phyloP scores from a whole-genome alignment of 2,797 vertebrate species.

The Scyliorhinus canicula region DNA sequence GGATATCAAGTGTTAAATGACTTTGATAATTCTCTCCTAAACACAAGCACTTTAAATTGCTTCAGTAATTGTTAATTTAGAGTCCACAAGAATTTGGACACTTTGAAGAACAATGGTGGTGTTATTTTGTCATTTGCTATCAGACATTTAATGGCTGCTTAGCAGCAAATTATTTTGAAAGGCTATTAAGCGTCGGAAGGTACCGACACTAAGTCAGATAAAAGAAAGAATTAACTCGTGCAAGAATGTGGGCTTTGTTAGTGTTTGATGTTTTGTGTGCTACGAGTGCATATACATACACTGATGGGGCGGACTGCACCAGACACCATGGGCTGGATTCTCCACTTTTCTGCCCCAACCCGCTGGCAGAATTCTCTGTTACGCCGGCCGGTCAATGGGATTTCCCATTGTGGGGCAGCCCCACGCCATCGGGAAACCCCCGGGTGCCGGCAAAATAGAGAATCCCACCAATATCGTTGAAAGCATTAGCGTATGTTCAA shows the following conservation, averaged over 20 bases:
- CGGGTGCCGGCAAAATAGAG: too few species aligned
- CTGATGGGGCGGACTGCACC: not conserved
- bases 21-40: not conserved
- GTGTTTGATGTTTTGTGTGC: not conserved
- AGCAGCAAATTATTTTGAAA: not conserved
- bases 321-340: too few species aligned
- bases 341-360: too few species aligned
- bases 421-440: too few species aligned
- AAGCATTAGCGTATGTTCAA: too few species aligned
- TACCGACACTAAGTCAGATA: not conserved
- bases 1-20: constrained; percentile 14
- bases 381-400: too few species aligned
- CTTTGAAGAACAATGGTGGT: not conserved
- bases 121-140: not conserved
- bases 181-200: not conserved
- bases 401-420: too few species aligned
- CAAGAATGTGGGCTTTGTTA: not conserved
- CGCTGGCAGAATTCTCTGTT: too few species aligned
- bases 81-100: not conserved
- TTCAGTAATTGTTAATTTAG: constrained; percentile 22
- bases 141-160: not conserved
- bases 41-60: constrained; percentile 3
- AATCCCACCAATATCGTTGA: too few species aligned
- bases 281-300: too few species aligned
- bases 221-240: not conserved